Evolutionary conservation across 2,888 invertebrate species (phyloP), one percentile per base, ranked within the genome.

Genomic region (Lottia gigantea): DNA sequence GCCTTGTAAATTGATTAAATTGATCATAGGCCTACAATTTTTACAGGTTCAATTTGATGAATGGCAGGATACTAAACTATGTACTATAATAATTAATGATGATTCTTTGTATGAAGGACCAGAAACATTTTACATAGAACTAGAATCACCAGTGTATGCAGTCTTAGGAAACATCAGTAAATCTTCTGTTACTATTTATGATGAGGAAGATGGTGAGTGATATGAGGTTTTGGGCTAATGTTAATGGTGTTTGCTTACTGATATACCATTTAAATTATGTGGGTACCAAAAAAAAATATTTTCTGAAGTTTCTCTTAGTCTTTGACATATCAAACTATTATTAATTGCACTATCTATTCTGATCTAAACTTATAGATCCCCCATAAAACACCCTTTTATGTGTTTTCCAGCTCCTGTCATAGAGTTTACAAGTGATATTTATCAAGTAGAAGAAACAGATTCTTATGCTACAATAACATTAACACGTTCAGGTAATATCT

Each of bases 21-120:
- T n/a, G n/a, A n/a, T n/a, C n/a, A n/a, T n/a, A n/a, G n/a, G n/a
- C n/a, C n/a, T n/a, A n/a, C n/a, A n/a, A n/a, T n/a, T 62, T 47
- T 71, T 71, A 15, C 74, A 86, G 85, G 82, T 87, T 65, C 85
- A 86, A 76, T 88, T 88, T 83, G 85, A 86, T 75, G 83, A 82
- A 62, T 85, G 84, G 81, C 84, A 86, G 70, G 82, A 82, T 31
- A 75, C 68, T 0, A 85, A 86, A 72, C 74, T 77, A 14, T 88
- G 87, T 75, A 78, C 81, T 45, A 79, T 88, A 15, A 82, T 83
- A 67, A 82, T 88, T 64, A 82, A 82, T 71, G 87, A 88, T 76
- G 86, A 88, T 76, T 80, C 81, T 15, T 74, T 82, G 19, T 85
- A 78, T 76, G 87, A 88, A 71, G 87, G 87, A 15, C 80, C 79